phyloP scores from a whole-genome alignment of 2,888 invertebrate genomes.

The Pedicia rivosa region DNA sequence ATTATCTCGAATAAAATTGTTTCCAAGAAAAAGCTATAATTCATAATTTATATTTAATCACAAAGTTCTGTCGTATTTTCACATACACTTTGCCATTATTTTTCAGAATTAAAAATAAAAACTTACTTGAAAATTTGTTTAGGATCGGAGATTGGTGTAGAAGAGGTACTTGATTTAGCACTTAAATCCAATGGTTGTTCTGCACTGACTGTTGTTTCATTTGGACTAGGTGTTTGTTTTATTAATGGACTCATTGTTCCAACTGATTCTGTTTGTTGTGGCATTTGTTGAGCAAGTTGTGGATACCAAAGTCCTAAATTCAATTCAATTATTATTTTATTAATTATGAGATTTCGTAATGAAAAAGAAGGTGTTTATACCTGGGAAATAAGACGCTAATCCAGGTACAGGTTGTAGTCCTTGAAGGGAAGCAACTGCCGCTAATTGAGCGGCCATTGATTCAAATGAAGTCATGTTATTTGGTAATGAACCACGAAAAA shows the following conservation, averaged over 20 bases:
- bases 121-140: slow-evolving; percentile 60
- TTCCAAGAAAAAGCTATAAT: too few relatives aligned
- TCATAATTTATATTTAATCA: too few relatives aligned
- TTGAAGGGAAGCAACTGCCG: slow-evolving; percentile 41
- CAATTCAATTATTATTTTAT: background rate
- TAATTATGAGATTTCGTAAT: background rate
- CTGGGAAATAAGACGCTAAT: slow-evolving; percentile 19
- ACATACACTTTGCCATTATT: too few relatives aligned
- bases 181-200: slow-evolving; percentile 79
- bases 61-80: too few relatives aligned
- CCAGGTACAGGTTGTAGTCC: slow-evolving; percentile 14
- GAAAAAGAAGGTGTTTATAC: slow-evolving; percentile 11
- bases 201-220: slow-evolving; percentile 28
- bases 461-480: slow-evolving; percentile 40
- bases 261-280: slow-evolving; percentile 25
- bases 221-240: slow-evolving; percentile 34
- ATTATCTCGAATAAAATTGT: too few relatives aligned
- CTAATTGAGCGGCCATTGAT: slow-evolving; percentile 52
- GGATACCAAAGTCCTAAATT: slow-evolving; percentile 12
- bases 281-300: slow-evolving; percentile 20
- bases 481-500: slow-evolving; percentile 18
- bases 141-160: slow-evolving; percentile 24
- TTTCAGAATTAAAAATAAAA: background rate
- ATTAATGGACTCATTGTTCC: slow-evolving; percentile 27
- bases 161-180: slow-evolving; percentile 46